phyloP scores from a whole-genome alignment of 2,797 vertebrate genomes.

The Scarus forsteni region DNA sequence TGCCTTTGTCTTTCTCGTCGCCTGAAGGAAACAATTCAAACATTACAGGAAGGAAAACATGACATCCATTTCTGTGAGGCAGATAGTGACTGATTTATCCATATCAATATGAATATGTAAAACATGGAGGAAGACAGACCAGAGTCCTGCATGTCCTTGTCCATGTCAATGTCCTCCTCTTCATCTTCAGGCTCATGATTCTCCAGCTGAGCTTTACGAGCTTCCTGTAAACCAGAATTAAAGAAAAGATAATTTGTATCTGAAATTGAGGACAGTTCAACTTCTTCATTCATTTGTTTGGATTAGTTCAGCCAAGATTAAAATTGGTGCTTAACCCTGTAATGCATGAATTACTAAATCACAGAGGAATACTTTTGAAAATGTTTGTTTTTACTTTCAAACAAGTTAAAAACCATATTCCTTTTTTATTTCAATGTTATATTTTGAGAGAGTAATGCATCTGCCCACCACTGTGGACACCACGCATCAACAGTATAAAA shows the following conservation, averaged over 20 bases:
- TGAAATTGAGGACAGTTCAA: neutral
- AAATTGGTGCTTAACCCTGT: no score
- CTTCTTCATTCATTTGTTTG: neutral
- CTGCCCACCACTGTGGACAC: no score
- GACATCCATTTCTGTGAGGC: neutral
- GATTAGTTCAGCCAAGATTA: neutral
- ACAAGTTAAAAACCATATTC: no score
- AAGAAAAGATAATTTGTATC: neutral
- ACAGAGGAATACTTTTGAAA: no score
- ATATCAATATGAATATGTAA: neutral
- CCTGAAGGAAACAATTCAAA: slow-evolving; percentile 68
- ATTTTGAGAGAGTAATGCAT: no score
- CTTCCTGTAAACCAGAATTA: slow-evolving; percentile 83
- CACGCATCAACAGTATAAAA: no score
- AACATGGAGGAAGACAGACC: slow-evolving; percentile 76
- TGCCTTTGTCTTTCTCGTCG: slow-evolving; percentile 90
- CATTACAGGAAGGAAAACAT: neutral
- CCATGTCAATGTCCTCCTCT: slow-evolving; percentile 92
- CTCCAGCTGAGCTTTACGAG: slow-evolving; percentile 94
- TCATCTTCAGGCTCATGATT: slow-evolving; percentile 97
- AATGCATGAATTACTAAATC: no score
- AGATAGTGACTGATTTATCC: neutral
- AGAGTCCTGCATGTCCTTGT: slow-evolving; percentile 88
- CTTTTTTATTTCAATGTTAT: no score
- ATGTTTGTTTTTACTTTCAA: no score